phyloP scores from a whole-genome alignment of 2,113 vertebrate genomes.

The Hassar affinis region DNA sequence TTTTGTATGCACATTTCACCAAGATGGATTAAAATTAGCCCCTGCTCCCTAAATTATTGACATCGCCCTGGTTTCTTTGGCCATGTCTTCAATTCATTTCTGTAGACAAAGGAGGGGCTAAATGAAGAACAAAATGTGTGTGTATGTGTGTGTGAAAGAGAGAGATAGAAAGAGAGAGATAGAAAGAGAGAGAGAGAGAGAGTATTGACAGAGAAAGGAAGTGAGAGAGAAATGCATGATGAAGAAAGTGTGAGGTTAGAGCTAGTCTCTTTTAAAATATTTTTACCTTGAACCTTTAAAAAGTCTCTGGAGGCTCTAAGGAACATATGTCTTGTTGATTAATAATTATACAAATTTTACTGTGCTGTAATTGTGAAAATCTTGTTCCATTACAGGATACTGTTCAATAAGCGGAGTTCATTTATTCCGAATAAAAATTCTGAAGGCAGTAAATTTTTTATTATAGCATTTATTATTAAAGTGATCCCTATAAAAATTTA shows the following conservation, averaged over 20 bases:
- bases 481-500: conserved; percentile 66
- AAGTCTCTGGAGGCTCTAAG: neutral
- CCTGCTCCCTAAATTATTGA: conserved; percentile 73
- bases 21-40: conserved; percentile 74
- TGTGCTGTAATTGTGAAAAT: conserved; percentile 5
- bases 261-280: neutral
- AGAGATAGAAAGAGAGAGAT: neutral
- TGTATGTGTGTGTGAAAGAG: neutral
- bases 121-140: conserved; percentile 3
- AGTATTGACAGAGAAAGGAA: neutral
- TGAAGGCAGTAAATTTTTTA: conserved; percentile 70
- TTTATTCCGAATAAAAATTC: conserved; percentile 66
- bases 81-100: conserved; percentile 62
- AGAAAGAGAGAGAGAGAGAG: neutral
- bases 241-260: neutral
- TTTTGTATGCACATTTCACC: conserved; percentile 65
- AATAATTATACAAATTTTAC: conserved; percentile 33
- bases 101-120: conserved; percentile 46
- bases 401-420: conserved; percentile 41
- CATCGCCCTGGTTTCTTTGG: conserved; percentile 55
- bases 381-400: conserved; percentile 13
- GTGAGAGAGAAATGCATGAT: neutral
- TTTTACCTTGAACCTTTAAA: neutral
- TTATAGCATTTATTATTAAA: conserved; percentile 72
- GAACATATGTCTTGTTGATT: conserved; percentile 2